Evolutionary conservation across 2,113 vertebrate species (phyloP).

Genomic region (Collichthys lucidus): DNA sequence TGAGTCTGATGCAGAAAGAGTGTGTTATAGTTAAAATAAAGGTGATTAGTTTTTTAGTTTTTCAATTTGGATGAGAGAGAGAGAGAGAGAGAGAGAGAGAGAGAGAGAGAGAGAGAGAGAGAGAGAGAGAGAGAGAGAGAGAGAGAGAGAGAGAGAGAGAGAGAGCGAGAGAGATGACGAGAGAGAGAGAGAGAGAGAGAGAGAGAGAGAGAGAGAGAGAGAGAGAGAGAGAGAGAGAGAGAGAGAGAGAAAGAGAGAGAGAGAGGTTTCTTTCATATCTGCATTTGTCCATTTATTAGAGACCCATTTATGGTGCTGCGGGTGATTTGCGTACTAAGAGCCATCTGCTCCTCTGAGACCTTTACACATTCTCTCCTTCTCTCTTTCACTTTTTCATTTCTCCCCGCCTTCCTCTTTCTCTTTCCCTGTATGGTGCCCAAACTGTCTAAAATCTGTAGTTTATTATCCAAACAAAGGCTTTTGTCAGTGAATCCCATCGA

Average conservation of each 20-base stretch:
- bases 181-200: too few relatives aligned
- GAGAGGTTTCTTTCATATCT: constrained; percentile 36
- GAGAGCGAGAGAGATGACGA: too few relatives aligned
- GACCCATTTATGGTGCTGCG: constrained; percentile 55
- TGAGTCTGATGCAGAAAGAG: constrained; percentile 2
- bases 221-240: too few relatives aligned
- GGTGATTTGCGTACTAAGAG: constrained; percentile 73
- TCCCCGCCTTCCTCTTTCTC: constrained; percentile 19
- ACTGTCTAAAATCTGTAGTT: constrained; percentile 76
- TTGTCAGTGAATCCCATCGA: constrained; percentile 69
- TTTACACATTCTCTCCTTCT: constrained; percentile 48
- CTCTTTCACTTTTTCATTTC: constrained; percentile 58
- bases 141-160: too few relatives aligned
- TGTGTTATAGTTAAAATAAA: constrained; percentile 16
- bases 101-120: too few relatives aligned
- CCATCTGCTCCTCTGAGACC: constrained; percentile 64
- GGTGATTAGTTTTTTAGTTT: constrained; percentile 44
- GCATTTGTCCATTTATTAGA: constrained; percentile 56
- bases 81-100: too few relatives aligned
- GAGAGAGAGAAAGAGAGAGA: constrained; percentile 5
- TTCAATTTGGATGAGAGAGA: constrained; percentile 19
- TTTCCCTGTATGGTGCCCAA: constrained; percentile 61
- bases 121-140: too few relatives aligned
- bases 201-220: not conserved
- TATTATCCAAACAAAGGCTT: constrained; percentile 78